phyloP scores from a whole-genome alignment of 2,113 vertebrate species.

The Orthonyx spaldingii region DNA sequence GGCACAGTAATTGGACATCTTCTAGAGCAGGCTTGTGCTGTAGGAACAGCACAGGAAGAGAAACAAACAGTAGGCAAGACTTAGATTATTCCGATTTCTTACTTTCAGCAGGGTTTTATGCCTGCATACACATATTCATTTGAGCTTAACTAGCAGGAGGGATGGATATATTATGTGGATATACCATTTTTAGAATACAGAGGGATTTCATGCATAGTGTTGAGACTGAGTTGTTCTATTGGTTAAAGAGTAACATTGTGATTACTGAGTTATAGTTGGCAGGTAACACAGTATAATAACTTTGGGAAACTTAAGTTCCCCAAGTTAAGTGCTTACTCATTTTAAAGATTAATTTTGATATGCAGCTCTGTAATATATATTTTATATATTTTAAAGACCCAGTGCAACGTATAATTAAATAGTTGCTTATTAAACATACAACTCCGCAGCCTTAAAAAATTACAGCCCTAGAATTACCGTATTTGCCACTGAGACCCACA shows the following conservation, averaged over 20 bases:
- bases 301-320: neutral
- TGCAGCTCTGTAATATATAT: neutral
- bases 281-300: neutral
- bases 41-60: neutral
- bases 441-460: neutral
- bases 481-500: neutral
- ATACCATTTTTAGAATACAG: neutral
- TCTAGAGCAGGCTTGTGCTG: neutral
- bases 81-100: neutral
- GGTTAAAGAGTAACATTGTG: neutral
- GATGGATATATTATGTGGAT: neutral
- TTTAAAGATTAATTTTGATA: neutral
- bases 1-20: neutral
- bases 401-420: neutral
- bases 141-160: neutral
- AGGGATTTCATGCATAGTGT: neutral
- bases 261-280: neutral
- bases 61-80: neutral
- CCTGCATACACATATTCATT: neutral
- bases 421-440: neutral
- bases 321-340: neutral
- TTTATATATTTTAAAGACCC: neutral
- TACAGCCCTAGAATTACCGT: neutral
- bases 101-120: neutral
- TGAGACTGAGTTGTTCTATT: neutral